These are phyloP conservation scores for Serinus canaria DNA, from an alignment of 2,113 vertebrate genomes.

Conservation along the genomic window DNA sequence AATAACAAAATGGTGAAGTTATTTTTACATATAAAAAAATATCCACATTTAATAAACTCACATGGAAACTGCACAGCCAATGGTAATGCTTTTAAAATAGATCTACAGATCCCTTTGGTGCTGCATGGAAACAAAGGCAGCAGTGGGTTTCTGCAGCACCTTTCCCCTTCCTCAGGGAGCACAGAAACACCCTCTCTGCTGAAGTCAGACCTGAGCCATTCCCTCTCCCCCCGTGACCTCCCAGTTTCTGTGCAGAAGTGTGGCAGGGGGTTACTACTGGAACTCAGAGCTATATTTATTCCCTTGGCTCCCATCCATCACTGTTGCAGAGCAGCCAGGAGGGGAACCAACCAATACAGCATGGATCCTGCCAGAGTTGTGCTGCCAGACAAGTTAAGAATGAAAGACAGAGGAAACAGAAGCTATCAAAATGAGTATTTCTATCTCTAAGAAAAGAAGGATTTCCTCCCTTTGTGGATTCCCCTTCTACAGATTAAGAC, in stretches of 20 bases:
- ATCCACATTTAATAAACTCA: constrained; percentile 49
- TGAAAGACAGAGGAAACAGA: constrained; percentile 40
- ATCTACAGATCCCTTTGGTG: background rate
- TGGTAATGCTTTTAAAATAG: background rate
- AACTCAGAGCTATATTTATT: constrained; percentile 61
- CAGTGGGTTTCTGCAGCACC: background rate
- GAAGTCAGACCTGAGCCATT: background rate
- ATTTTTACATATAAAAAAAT: constrained; percentile 60
- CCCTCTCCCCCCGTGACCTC: constrained; percentile 11
- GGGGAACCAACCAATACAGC: constrained; percentile 61
- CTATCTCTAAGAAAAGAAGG: background rate
- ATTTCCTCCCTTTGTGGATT: background rate
- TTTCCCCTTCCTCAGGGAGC: background rate
- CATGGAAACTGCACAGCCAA: constrained; percentile 16
- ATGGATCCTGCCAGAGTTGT: constrained; percentile 49
- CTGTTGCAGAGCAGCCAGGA: constrained; percentile 57
- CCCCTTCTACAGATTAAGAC: background rate
- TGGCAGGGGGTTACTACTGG: constrained; percentile 61
- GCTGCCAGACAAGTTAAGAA: constrained; percentile 64
- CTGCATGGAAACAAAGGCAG: background rate
- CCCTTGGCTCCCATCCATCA: constrained; percentile 56
- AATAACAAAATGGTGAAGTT: constrained; percentile 65
- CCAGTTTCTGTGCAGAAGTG: constrained; percentile 25
- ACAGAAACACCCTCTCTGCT: background rate
- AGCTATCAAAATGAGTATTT: constrained; percentile 31